Percentiles rank a stretch among this genome's conserved stretches.
phyloP scores from a whole-genome alignment of 1,140 invertebrate species.

The Saccostrea cuccullata region DNA sequence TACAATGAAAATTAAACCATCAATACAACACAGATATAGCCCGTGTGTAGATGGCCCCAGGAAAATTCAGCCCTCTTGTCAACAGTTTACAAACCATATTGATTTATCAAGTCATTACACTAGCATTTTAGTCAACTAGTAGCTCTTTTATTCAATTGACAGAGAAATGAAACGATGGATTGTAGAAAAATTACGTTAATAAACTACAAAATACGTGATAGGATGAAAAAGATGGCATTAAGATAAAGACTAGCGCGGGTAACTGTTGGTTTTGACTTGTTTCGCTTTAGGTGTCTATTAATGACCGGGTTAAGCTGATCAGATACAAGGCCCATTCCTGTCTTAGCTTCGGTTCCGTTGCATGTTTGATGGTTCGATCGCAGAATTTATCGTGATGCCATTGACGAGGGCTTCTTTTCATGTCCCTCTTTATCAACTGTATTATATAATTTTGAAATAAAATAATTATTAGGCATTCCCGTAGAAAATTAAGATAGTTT shows the following conservation, averaged over 20 bases:
- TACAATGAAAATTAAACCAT: slow-evolving; percentile 36
- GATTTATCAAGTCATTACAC: slow-evolving; percentile 30
- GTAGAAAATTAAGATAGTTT: slow-evolving; percentile 11
- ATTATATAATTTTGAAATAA: slow-evolving; percentile 36
- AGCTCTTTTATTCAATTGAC: slow-evolving; percentile 25
- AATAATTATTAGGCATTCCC: slow-evolving; percentile 17
- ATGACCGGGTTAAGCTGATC: not conserved
- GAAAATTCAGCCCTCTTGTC: slow-evolving; percentile 9
- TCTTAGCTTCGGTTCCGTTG: not conserved
- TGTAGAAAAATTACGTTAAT: slow-evolving; percentile 25
- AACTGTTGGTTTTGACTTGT: slow-evolving; percentile 25
- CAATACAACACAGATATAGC: slow-evolving; percentile 7
- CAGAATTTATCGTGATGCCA: slow-evolving; percentile 17
- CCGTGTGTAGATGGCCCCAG: not conserved
- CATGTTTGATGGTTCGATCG: not conserved
- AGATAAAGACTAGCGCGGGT: slow-evolving; percentile 17
- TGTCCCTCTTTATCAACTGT: not conserved
- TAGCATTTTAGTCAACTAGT: slow-evolving; percentile 27
- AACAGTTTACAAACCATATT: slow-evolving; percentile 34
- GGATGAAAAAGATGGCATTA: slow-evolving; percentile 31
- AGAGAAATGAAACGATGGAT: slow-evolving; percentile 35
- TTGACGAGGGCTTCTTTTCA: slow-evolving; percentile 9
- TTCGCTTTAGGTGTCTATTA: slow-evolving; percentile 22
- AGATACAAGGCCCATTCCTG: not conserved
- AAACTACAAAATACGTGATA: slow-evolving; percentile 36